Base-by-base conservation (phyloP, 2,888 invertebrate genomes). In the Corbicula japonica region DNA sequence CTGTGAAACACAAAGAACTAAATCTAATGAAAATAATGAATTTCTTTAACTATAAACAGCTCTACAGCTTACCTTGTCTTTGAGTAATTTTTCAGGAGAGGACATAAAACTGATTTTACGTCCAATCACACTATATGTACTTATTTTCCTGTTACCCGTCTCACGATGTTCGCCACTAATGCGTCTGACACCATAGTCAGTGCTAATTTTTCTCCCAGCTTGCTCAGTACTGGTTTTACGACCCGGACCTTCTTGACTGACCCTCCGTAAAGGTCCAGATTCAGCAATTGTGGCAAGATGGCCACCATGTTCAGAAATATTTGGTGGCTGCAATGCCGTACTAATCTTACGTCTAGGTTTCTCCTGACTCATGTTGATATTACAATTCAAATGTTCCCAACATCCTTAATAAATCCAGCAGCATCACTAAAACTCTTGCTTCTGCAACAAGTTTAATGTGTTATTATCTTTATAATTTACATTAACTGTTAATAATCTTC, bases 21-120 rank as follows among this genome's bases (percentile, higher is more conserved):
- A 54, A 5, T 54, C 15, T 8, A 28, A 54, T 4, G 18, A 32
- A 30, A 60, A 26, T 23, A 38, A 56, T 34, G 21, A n/a, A n/a
- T n/a, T n/a, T n/a, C n/a, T n/a, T n/a, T n/a, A n/a, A n/a, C n/a
- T n/a, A n/a, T n/a, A n/a, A n/a, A n/a, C n/a, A n/a, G n/a, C n/a
- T n/a, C n/a, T n/a, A n/a, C n/a, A n/a, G 23, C 76, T 73, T 73
- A 83, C 83, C 83, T 83, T 79, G 38, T 62, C 79, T 21, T 71
- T 54, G 50, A 79, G 41, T 38, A 83, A 35, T 38, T 75, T 79
- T 50, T 74, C 76, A 2, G 83, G 83, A 1, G 44, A 23, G 10
- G 60, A 41, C 80, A 81, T 81, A 44, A 77, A 81, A 52, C 77
- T 77, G 26, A 68, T 74, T 71, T 83, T 83, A 50, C 83, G 58